Conservation (phyloP, 2,888 invertebrate species). For the Rugalucina vietnamica region DNA sequence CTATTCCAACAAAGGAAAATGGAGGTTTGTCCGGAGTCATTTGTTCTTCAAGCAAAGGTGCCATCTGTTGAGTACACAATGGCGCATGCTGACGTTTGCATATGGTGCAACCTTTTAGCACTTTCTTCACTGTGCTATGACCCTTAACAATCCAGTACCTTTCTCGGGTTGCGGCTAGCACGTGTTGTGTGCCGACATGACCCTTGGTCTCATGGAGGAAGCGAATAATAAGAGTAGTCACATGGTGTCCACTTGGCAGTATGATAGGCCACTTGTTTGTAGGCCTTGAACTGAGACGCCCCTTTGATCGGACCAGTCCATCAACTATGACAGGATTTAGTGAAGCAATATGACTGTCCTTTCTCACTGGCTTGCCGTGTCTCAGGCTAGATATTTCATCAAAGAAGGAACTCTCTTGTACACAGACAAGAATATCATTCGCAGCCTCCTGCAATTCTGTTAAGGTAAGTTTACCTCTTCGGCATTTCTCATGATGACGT, state of each 20-base stretch:
- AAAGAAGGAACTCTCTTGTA: background rate
- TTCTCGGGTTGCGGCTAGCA: background rate
- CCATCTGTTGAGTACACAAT: slow-evolving; percentile 34
- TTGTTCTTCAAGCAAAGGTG: slow-evolving; percentile 41
- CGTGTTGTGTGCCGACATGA: slow-evolving; percentile 7
- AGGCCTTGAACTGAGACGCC: background rate
- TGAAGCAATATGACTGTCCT: slow-evolving; percentile 9
- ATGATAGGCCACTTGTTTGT: background rate
- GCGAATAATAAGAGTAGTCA: slow-evolving; percentile 18
- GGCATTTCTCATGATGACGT: background rate
- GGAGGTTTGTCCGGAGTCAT: slow-evolving; percentile 42
- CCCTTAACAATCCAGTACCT: background rate
- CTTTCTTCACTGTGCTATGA: background rate
- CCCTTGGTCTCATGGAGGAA: slow-evolving; percentile 2
- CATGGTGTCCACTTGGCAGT: slow-evolving; percentile 7
- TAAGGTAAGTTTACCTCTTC: slow-evolving; percentile 8
- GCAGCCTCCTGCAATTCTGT: slow-evolving; percentile 15
- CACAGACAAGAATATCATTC: background rate
- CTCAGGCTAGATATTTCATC: slow-evolving; percentile 5
- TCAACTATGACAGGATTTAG: slow-evolving; percentile 8
- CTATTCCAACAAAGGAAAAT: slow-evolving; percentile 52
- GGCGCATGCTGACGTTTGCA: background rate
- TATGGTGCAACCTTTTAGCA: background rate
- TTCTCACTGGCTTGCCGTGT: slow-evolving; percentile 14
- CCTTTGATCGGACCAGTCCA: background rate